Evolutionary conservation across 2,113 vertebrate genomes (phyloP), one percentile per base, ranked within the genome.

Genomic region (Menidia beryllina): DNA sequence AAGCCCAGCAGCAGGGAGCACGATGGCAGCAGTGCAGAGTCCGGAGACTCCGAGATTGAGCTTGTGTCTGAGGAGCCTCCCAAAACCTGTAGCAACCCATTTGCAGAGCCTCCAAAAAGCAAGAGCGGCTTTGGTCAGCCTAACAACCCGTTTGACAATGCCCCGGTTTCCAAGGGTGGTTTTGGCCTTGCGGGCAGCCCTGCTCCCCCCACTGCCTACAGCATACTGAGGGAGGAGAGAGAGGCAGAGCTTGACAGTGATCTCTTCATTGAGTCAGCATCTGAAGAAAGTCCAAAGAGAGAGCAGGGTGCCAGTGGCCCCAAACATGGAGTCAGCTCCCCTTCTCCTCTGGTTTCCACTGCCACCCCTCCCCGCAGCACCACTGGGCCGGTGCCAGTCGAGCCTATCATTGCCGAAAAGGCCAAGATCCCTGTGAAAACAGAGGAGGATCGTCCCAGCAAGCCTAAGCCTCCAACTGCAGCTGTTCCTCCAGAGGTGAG

Each of bases 241-340:
- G 97, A 99, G 90, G 97, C 97, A 0, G 97, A 99, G 93, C 95
- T 99, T 0, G 97, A 98, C 93, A 98, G 96, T 1, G 97, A 99
- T 87, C 96, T 99, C 78, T 95, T 98, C 90, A 96, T 98, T 0
- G 97, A 99, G 89, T 98, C 97, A 0, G 96, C 97, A n/a, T 98
- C 96, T 0, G 97, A 99, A 82, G 97, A 98, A 91, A 99, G 97
- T 85, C 96, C 97, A 0, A 98, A 98, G 85, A 94, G 96, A 81
- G 96, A 96, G 89, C 96, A 97, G 89, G 96, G 96, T 82, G 94
- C 93, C 0, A 91, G 93, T 1, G 91, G 93, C 7, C 92, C 95
- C 88, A 97, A 95, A 79, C 84, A 80, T 50, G 85, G 61, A 34
- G 84, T 60, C 50, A 77, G 68, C 48, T 59, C 77, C 30, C 89